Evolutionary conservation across 2,888 invertebrate genomes (phyloP), one percentile per base, ranked within the genome.

Genomic region (Argyresthia goedartella): DNA sequence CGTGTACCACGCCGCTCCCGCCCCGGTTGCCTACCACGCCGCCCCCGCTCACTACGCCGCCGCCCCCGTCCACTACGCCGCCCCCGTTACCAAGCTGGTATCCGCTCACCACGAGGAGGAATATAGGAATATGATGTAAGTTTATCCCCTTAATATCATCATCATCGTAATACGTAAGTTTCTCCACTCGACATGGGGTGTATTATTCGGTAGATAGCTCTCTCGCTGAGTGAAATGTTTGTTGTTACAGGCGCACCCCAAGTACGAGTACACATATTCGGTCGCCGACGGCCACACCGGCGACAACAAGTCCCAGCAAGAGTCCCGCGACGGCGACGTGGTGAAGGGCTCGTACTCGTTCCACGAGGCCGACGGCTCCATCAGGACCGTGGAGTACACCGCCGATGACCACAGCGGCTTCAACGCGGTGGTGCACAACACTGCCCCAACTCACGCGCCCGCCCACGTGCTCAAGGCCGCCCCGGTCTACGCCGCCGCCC

Each of bases 221-320:
- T 44, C 9, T 13, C 11, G 11, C 4, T 41, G 13, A 13, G 8
- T 15, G 8, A 33, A 15, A 35, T 45, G 36, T 43, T 44, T 15
- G 14, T 57, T 52, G 13, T 51, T 46, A 16, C 58, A 87, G 87
- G 74, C 87, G 13, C 81, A 88, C 67, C 88, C 88, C 52, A 82
- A 86, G 63, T 89, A 89, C 71, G 80, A 87, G 51, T 88, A 78
- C 73, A 77, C 86, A n/a, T 89, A 88, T 68, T 88, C 88, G 10
- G 88, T 87, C 15, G 80, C 87, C 54, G 89, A 89, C 58, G 79
- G 79, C n/a, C 88, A 88, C 63, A 81, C 88, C 55, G 88, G 88
- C 36, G 88, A 88, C 71, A 79, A 85, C 67, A 87, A 88, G 73
- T 80, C 81, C 54, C 87, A 88, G 64, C 67, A 74, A 48, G 87